Percentiles rank a stretch among this genome's conserved stretches.
Evolutionary conservation across 2,888 invertebrate genomes (phyloP).

Genomic region (Prosapia bicincta): DNA sequence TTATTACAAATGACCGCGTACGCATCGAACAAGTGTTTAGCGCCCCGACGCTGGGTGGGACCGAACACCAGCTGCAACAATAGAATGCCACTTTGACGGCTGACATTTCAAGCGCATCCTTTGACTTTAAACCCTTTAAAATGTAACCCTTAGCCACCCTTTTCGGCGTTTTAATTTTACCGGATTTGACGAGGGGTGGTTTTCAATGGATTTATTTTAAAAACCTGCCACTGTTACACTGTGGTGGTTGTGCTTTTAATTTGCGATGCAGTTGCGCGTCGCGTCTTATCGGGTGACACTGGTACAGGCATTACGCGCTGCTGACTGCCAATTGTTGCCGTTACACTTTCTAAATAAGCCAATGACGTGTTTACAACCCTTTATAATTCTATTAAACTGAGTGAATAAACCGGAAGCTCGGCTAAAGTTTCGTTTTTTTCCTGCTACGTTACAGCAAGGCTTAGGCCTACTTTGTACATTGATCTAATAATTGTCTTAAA

Average conservation of each 20-base stretch:
- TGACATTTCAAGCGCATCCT: conserved; percentile 19
- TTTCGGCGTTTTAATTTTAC: conserved; percentile 25
- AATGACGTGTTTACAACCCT: not conserved
- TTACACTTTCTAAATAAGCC: not conserved
- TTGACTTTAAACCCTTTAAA: conserved; percentile 14
- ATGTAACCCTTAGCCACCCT: too few relatives aligned
- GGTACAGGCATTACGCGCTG: not conserved
- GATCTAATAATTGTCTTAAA: too few relatives aligned
- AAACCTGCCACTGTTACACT: conserved; percentile 19
- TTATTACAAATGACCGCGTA: not conserved
- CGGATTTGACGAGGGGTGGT: conserved; percentile 24
- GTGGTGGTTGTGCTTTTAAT: not conserved
- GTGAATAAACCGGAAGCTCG: not conserved
- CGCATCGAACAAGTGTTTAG: not conserved
- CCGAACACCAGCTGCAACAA: not conserved
- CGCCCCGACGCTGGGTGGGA: not conserved
- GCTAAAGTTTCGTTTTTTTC: too few relatives aligned
- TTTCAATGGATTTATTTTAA: conserved; percentile 19
- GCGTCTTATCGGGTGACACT: not conserved
- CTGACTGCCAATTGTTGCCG: not conserved
- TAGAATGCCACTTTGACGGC: not conserved
- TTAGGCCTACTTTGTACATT: too few relatives aligned
- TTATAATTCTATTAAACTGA: not conserved
- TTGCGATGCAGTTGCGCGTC: not conserved
- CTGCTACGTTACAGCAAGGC: too few relatives aligned